These are phyloP conservation scores for Eupithecia centaureata DNA, from an alignment of 2,888 invertebrate species.

Conservation along the genomic window DNA sequence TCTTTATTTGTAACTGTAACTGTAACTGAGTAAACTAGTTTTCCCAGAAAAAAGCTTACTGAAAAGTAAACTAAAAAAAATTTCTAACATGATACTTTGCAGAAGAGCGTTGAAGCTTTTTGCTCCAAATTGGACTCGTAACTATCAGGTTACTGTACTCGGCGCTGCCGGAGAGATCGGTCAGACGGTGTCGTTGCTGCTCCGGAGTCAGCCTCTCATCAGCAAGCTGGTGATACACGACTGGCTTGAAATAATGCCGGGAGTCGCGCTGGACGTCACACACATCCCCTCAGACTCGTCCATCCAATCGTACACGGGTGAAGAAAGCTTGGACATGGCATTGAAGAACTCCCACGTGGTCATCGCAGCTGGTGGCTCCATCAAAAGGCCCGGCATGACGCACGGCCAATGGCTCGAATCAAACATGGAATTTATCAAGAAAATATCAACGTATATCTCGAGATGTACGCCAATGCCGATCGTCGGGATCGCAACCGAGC, in stretches of 20 bases:
- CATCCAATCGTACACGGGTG: constrained; percentile 62
- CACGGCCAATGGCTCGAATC: constrained; percentile 84
- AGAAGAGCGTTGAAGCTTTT: neutral
- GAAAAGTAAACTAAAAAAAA: neutral
- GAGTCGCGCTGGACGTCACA: constrained; percentile 73
- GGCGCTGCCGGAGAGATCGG: constrained; percentile 80
- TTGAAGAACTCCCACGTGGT: constrained; percentile 86
- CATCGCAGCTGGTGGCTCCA: constrained; percentile 86
- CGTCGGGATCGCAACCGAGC: constrained; percentile 74
- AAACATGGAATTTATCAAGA: constrained; percentile 71
- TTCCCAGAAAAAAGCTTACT: neutral
- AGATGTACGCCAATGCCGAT: constrained; percentile 66
- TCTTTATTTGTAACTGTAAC: neutral
- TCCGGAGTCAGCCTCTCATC: constrained; percentile 83
- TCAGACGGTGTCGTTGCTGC: constrained; percentile 81
- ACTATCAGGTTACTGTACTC: constrained; percentile 67
- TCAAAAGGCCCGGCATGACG: constrained; percentile 84
- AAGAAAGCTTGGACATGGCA: constrained; percentile 59
- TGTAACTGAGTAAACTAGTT: too few species aligned
- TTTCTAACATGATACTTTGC: neutral
- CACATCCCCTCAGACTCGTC: constrained; percentile 71
- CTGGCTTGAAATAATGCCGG: constrained; percentile 61
- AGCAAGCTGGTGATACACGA: constrained; percentile 86
- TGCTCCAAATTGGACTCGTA: constrained; percentile 35
- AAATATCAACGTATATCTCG: constrained; percentile 58